Evolutionary conservation across 2,797 vertebrate genomes (phyloP).

Genomic region (Dendrocincla tyrannina): DNA sequence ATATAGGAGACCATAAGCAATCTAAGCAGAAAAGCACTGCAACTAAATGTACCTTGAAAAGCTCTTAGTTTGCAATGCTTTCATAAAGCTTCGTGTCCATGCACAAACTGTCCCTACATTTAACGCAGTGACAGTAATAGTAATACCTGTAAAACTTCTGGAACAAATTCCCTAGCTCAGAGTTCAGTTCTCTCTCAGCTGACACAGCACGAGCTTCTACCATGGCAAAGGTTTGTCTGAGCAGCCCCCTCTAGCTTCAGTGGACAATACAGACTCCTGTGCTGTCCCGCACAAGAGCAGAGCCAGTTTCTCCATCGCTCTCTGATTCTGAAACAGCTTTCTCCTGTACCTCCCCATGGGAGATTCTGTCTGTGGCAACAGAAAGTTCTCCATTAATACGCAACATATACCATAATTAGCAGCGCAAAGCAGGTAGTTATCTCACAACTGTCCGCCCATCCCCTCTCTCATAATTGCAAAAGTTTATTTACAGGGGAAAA

Average conservation of each 20-base stretch:
- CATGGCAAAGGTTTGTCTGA: neutral
- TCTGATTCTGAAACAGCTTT: neutral
- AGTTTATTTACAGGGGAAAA: neutral
- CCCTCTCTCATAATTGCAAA: neutral
- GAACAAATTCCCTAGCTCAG: slow-evolving; percentile 8
- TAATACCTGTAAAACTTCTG: slow-evolving; percentile 37
- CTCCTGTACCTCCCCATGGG: neutral
- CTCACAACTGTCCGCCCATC: neutral
- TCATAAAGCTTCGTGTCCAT: neutral
- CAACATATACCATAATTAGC: slow-evolving; percentile 17
- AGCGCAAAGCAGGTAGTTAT: neutral
- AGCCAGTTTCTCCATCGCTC: neutral
- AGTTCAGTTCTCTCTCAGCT: neutral
- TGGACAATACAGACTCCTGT: rapidly evolving
- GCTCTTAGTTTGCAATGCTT: slow-evolving; percentile 16
- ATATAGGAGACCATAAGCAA: neutral
- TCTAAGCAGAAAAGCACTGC: slow-evolving; percentile 36
- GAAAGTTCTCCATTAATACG: neutral
- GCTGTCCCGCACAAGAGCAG: neutral
- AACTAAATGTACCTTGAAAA: slow-evolving; percentile 44
- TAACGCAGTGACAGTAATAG: neutral
- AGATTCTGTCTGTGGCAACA: neutral
- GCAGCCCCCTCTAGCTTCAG: neutral
- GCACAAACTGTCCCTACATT: neutral
- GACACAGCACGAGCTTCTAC: neutral